Evolutionary conservation across 2,113 vertebrate genomes (phyloP).

Genomic region (Phalacrocorax carbo): DNA sequence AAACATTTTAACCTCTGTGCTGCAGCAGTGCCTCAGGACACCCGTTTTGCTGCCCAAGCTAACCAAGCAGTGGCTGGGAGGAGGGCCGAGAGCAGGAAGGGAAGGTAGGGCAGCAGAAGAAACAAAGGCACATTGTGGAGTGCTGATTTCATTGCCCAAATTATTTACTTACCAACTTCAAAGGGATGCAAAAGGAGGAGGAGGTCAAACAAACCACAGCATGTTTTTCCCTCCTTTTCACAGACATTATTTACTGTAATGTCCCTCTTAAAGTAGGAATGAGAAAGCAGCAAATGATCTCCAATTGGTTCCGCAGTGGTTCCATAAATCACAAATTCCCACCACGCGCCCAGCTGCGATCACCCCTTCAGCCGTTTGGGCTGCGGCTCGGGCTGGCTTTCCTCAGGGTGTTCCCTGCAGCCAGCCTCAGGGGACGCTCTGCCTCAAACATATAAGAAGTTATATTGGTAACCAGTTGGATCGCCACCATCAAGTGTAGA

Average conservation of each 20-base stretch:
- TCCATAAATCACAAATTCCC: constrained; percentile 5
- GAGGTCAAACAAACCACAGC: constrained; percentile 30
- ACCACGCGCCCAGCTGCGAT: background rate
- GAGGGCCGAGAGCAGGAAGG: background rate
- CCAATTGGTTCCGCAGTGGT: fast-evolving
- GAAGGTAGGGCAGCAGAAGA: constrained; percentile 10
- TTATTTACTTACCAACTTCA: constrained; percentile 55
- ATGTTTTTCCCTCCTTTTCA: background rate
- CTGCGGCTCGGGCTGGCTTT: background rate
- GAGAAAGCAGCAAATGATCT: constrained; percentile 14
- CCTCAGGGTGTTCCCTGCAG: background rate
- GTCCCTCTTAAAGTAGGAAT: background rate
- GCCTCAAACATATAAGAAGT: background rate
- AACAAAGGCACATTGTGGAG: constrained; percentile 34
- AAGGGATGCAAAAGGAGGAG: constrained; percentile 29
- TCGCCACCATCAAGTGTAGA: background rate
- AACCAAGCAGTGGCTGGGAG: background rate
- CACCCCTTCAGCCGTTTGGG: background rate
- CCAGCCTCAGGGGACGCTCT: background rate
- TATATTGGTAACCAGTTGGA: background rate
- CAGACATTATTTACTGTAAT: constrained; percentile 15
- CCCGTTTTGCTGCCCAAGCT: background rate
- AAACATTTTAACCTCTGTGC: background rate
- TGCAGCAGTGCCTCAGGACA: background rate
- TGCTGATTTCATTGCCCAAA: background rate